Evolutionary conservation across 2,888 invertebrate species (phyloP), one percentile per base, ranked within the genome.

Genomic region (Eupithecia pulchellata): DNA sequence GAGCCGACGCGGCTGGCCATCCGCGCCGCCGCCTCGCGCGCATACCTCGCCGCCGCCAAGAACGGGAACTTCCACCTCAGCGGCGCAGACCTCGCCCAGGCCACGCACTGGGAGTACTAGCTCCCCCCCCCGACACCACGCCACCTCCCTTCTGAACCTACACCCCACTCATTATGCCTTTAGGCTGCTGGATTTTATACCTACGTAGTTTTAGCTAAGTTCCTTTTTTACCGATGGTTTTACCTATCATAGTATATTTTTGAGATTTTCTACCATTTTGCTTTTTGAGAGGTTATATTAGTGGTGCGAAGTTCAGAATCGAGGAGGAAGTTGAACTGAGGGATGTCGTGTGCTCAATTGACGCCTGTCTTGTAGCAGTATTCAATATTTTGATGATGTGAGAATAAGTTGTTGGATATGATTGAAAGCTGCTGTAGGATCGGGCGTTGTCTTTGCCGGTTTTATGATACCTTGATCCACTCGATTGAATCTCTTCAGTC

Each of bases 61-160:
- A 98, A 98, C 92, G 98, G 98, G 57, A 96, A 97, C 84, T 97
- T 98, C 95, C 97, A 97, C 85, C 95, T 98, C 75, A 97, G 97
- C 68, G 97, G 97, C 74, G 95, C 96, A 77, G 97, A 97, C 85
- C 96, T 96, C 82, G 96, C 96, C 81, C 93, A 95, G 78, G 98
- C 98, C 88, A 98, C 98, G 82, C 97, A 97, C 87, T 98, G 98
- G 98, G 98, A 98, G 94, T 98, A 98, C 91, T 98, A 98, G 94
- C 11, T n/a, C 6, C 32, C 52, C n/a, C n/a, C n/a, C n/a, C n/a
- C n/a, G n/a, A n/a, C n/a, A n/a, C n/a, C n/a, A n/a, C n/a, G 6
- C 20, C 3, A 13, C 32, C 11, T 34, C 27, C 14, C 9, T 68
- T 55, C 71, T 66, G 47, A 58, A 34, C 61, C 47, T 42, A 20